A percentile compares a stretch with the other conserved stretches of the same genome.
Evolutionary conservation across 2,113 vertebrate genomes (phyloP).

Genomic region (Saimiri boliviensis): DNA sequence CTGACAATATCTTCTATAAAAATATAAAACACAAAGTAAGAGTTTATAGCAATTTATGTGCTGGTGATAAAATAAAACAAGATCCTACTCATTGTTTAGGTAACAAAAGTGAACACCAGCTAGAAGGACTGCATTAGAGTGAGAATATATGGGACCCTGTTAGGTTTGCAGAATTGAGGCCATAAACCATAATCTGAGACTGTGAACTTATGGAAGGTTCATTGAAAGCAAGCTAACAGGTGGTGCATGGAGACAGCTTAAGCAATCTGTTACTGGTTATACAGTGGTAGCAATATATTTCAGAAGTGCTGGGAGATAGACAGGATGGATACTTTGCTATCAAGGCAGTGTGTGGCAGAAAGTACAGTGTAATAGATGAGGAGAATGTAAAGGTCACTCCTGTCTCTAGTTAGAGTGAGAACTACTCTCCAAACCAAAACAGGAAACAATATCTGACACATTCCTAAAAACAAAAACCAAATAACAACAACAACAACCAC

Average conservation of each 20-base stretch:
- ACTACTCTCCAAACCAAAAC: conserved; percentile 59
- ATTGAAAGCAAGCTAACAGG: not conserved
- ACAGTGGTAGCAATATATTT: not conserved
- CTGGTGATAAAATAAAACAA: conserved; percentile 3
- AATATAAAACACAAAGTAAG: conserved; percentile 24
- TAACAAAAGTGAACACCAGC: not conserved
- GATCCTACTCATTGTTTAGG: not conserved
- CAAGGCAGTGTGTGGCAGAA: conserved; percentile 60
- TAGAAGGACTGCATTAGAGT: not conserved
- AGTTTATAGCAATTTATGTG: conserved; percentile 22
- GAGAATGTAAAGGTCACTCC: conserved; percentile 20
- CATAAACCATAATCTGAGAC: not conserved
- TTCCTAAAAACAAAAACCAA: conserved; percentile 38
- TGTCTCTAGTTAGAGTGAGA: conserved; percentile 19
- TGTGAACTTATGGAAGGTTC: not conserved
- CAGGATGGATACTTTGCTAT: not conserved
- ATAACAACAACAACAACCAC: not conserved
- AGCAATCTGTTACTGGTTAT: not conserved
- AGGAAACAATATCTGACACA: conserved; percentile 50
- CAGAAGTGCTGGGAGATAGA: not conserved
- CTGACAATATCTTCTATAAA: not conserved
- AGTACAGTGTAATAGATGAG: conserved; percentile 48
- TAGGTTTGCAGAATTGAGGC: not conserved
- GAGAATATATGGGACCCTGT: not conserved
- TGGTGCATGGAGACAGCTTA: not conserved